Evolutionary conservation across 2,888 invertebrate species (phyloP).

Genomic region (Microctonus aethiopoides): DNA sequence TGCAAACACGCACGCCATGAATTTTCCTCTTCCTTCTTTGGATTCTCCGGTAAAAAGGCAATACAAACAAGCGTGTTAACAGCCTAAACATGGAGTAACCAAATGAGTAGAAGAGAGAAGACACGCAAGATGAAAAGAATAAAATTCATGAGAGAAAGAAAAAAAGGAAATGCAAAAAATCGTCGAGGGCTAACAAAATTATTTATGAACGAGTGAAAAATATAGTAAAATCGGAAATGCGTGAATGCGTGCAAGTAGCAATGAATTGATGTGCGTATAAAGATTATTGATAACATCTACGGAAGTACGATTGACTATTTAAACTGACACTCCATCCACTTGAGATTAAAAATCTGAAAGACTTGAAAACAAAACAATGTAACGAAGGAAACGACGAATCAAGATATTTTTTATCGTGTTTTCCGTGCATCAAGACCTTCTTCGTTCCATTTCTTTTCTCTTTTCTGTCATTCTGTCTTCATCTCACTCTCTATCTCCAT

Average conservation of each 20-base stretch:
- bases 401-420: not conserved
- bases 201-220: not conserved
- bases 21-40: slow-evolving; percentile 22
- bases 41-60: slow-evolving; percentile 4
- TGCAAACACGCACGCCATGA: slow-evolving; percentile 45
- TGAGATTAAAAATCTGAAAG: not conserved
- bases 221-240: not conserved
- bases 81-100: slow-evolving; percentile 8
- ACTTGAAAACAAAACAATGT: not conserved
- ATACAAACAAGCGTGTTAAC: slow-evolving; percentile 14
- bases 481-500: slow-evolving; percentile 12
- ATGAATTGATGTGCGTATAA: not conserved
- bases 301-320: not conserved
- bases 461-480: slow-evolving; percentile 7
- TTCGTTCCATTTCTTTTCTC: slow-evolving; percentile 26
- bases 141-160: not conserved
- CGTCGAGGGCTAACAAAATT: slow-evolving; percentile 11
- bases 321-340: not conserved
- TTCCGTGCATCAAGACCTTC: not conserved
- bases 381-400: not conserved
- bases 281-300: not conserved
- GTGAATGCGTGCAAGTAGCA: slow-evolving; percentile 1
- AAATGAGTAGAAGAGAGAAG: not conserved
- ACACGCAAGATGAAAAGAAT: not conserved
- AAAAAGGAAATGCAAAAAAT: not conserved